Base-by-base conservation (phyloP, 2,113 vertebrate species). In the Casuarius casuarius region DNA sequence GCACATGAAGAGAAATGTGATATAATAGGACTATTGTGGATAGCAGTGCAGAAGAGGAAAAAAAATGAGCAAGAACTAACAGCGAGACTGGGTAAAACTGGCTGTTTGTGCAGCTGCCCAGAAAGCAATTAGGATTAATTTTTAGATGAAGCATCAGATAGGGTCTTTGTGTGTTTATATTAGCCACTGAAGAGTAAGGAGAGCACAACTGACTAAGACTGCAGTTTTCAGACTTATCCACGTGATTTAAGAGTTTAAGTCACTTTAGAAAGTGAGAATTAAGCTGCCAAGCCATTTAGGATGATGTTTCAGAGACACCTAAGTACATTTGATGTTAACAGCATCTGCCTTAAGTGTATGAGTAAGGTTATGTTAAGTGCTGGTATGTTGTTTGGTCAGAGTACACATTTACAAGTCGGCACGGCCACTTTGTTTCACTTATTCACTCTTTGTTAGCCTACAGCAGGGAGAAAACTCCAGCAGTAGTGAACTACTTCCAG, bases 91-190 rank as follows among this genome's bases (percentile, higher is more conserved):
- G 83, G 59, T 91, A 85, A 84, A 91, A 33, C 90, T 75, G 92
- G 23, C 75, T 94, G 87, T 90, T 93, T 96, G 70, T 93, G 90
- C 91, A 87, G 91, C 94, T 97, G 89, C 70, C 84, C 84, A 85
- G 81, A 94, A 82, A 85, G 81, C 89, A 89, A 84, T 95, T 84
- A 82, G 70, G 87, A 89, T 87, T 94, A 91, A 89, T 94, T 93
- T 93, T 96, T 82, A 97, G 95, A 92, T 92, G 73, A 77, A 81
- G 66, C 76, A 35, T 82, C 81, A 81, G 73, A 62, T 87, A 87
- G 29, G 31, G 14, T 72, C 26, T 23, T 72, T 73, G 25, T 71
- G 49, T 96, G 83, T 93, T 95, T 93, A 29, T 72, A 68, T 91
- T 93, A 92, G 52, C 74, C 86, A 76, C 80, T 78, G 89, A 84